These are phyloP conservation scores for Microtus richardsoni DNA, from an alignment of 2,113 vertebrate species.

Conservation along the genomic window DNA sequence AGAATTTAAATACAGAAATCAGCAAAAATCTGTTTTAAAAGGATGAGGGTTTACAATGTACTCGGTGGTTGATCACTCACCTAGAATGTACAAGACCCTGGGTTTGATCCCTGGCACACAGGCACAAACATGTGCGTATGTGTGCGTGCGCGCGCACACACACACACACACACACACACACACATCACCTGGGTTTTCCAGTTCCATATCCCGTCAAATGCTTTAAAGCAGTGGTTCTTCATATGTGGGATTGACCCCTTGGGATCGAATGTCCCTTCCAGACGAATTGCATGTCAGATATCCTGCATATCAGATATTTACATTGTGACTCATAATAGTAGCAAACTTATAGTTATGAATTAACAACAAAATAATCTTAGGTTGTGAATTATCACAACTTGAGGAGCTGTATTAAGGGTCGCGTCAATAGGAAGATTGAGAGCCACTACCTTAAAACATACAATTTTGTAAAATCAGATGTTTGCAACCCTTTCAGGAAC, in stretches of 20 bases:
- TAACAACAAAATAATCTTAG: not conserved
- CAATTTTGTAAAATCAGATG: not conserved
- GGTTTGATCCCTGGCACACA: not conserved
- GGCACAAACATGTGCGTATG: accelerated
- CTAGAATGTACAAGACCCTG: not conserved
- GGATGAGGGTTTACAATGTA: not conserved
- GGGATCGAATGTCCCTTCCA: not conserved
- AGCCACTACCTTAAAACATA: not conserved
- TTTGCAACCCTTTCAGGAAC: not conserved
- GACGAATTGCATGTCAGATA: not conserved
- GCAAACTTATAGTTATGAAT: not conserved
- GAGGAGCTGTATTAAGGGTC: not conserved
- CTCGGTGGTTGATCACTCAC: not conserved
- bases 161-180: too few species aligned
- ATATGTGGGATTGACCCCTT: not conserved
- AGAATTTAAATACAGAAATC: not conserved
- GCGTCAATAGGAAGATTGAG: not conserved
- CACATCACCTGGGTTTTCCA: not conserved
- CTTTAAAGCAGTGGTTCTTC: not conserved
- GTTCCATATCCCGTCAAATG: not conserved
- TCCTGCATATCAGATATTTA: not conserved
- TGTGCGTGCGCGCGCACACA: too few species aligned
- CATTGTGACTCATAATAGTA: not conserved
- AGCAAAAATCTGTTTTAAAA: not conserved
- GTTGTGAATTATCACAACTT: not conserved